Evolutionary conservation across 2,113 vertebrate species (phyloP).

Genomic region (Coracopsis vasa): DNA sequence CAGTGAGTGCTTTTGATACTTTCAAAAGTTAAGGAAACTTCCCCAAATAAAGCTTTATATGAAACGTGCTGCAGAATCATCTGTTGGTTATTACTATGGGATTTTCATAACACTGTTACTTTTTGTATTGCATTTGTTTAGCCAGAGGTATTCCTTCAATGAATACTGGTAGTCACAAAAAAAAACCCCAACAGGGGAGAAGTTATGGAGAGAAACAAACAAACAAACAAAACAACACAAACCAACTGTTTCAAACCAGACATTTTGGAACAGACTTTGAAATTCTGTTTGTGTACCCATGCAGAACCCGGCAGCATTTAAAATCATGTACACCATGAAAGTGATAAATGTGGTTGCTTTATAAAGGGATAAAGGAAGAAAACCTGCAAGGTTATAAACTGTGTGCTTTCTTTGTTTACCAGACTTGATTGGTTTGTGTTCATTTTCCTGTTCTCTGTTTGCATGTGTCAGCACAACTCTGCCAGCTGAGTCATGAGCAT

Average conservation of each 20-base stretch:
- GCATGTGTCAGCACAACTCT: neutral
- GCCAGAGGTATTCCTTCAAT: neutral
- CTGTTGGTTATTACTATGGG: neutral
- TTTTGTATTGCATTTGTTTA: neutral
- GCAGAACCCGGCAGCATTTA: neutral
- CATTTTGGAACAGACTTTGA: neutral
- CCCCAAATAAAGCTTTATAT: neutral
- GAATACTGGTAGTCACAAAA: neutral
- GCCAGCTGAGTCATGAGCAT: neutral
- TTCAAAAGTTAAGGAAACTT: neutral
- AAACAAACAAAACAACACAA: neutral
- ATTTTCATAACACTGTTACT: neutral
- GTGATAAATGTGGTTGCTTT: neutral
- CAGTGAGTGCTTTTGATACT: accelerated
- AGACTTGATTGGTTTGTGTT: neutral
- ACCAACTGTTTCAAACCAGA: neutral
- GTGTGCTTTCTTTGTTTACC: neutral
- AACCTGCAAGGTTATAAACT: accelerated
- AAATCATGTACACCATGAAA: neutral
- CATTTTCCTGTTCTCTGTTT: neutral
- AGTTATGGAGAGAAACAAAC: neutral
- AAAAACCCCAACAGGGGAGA: accelerated
- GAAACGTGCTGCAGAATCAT: neutral
- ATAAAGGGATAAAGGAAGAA: neutral
- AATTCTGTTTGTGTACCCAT: neutral